A percentile compares a stretch with the other conserved stretches of the same genome.
Conservation (phyloP, 1,140 invertebrate species). For the Asbolus verrucosus region DNA sequence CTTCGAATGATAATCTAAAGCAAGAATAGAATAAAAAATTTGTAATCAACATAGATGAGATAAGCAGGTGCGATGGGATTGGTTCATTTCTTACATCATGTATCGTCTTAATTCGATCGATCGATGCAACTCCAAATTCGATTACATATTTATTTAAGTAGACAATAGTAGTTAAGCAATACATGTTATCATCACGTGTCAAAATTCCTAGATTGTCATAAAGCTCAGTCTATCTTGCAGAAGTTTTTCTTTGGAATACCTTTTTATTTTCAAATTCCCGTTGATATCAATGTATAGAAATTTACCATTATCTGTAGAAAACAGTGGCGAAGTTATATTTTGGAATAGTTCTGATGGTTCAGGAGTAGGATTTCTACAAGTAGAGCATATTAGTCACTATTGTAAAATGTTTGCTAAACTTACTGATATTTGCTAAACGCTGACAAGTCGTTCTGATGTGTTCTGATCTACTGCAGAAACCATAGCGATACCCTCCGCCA, state of each 20-base stretch:
- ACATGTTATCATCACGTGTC: conserved; percentile 7
- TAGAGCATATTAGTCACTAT: background rate
- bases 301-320: background rate
- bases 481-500: conserved; percentile 17
- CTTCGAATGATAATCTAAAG: too few relatives aligned
- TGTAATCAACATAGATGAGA: too few relatives aligned
- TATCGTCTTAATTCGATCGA: too few relatives aligned
- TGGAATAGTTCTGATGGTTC: background rate
- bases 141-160: too few relatives aligned
- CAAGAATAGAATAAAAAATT: too few relatives aligned
- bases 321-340: conserved; percentile 14
- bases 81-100: too few relatives aligned
- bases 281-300: conserved; percentile 14
- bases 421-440: conserved; percentile 47
- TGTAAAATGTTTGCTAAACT: background rate
- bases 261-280: conserved; percentile 4
- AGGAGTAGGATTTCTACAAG: conserved; percentile 30
- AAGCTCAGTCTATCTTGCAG: background rate
- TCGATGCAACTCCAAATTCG: too few relatives aligned
- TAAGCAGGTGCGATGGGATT: too few relatives aligned
- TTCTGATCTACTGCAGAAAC: conserved; percentile 18
- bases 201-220: conserved; percentile 6
- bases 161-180: too few relatives aligned
- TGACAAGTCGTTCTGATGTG: conserved; percentile 20
- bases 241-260: conserved; percentile 1